phyloP scores from a whole-genome alignment of 2,888 invertebrate species.

The Litoditis marina region DNA sequence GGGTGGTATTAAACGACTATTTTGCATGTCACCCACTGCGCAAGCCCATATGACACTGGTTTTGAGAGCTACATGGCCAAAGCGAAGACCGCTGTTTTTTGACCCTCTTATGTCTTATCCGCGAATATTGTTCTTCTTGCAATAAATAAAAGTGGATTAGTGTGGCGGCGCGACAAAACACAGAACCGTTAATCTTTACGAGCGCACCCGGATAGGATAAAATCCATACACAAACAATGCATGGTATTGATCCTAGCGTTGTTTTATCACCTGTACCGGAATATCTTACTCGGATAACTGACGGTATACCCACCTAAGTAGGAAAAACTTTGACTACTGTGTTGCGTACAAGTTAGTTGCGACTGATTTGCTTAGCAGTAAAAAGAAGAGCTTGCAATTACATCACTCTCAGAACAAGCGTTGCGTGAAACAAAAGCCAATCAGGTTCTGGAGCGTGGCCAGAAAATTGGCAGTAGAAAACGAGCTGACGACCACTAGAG shows the following conservation, averaged over 20 bases:
- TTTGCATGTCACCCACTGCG: slow-evolving; percentile 25
- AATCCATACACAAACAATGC: slow-evolving; percentile 7
- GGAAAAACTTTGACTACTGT: too few relatives aligned
- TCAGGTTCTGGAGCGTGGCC: slow-evolving; percentile 6
- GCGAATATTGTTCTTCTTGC: slow-evolving; percentile 15
- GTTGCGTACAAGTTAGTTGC: too few relatives aligned
- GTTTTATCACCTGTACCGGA: too few relatives aligned
- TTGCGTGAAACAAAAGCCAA: slow-evolving; percentile 11
- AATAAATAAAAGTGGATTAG: slow-evolving; percentile 21
- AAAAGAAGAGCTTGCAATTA: too few relatives aligned
- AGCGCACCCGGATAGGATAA: background rate
- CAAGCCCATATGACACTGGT: slow-evolving; percentile 13
- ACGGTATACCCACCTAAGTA: too few relatives aligned
- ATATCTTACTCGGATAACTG: too few relatives aligned
- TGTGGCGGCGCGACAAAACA: slow-evolving; percentile 6
- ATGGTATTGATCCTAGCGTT: too few relatives aligned
- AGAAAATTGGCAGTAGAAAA: slow-evolving; percentile 16
- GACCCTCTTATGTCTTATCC: background rate
- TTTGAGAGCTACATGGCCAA: slow-evolving; percentile 8
- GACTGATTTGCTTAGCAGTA: too few relatives aligned
- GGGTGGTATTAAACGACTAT: too few relatives aligned
- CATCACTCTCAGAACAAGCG: too few relatives aligned
- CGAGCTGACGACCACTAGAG: too few relatives aligned
- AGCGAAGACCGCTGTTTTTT: slow-evolving; percentile 1
- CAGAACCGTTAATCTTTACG: slow-evolving; percentile 19